Base-by-base conservation (phyloP, 2,797 vertebrate species). In the Helostoma temminkii region DNA sequence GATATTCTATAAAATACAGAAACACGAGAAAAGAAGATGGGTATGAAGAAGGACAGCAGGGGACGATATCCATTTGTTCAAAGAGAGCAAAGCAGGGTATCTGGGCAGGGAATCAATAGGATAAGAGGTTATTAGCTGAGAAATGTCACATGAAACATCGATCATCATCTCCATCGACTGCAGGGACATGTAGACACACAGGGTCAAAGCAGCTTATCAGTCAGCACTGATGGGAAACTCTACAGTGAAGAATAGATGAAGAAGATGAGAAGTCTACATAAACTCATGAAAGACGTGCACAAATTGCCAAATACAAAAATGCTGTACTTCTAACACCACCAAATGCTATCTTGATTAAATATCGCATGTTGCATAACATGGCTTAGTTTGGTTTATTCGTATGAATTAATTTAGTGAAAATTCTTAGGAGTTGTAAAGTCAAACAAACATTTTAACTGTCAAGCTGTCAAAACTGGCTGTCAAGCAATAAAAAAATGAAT, bases 41-140 rank as follows among this genome's bases (percentile, higher is more conserved):
- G 62, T 69, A 41, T 12, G 8, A 10, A 74, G 55, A 86, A 88
- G 82, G 76, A 89, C 66, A 74, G 76, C 71, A 36, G 74, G 74
- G 74, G 68, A 84, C 75, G 82, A 65, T 86, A 85, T 89, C 83
- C 47, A 89, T 93, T 89, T 88, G 78, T 80, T 76, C 82, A 83
- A 88, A 87, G 74, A 80, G 82, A 82, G 77, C 71, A 83, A 75
- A 83, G 81, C 72, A 66, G 81, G 69, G 76, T 82, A 90, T 85
- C 82, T 85, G 64, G 80, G 78, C 78, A 80, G 81, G n/a, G 78
- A 86, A 92, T 91, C 89, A 84, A 92, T 91, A 83, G 88, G 83
- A 90, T 89, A 91, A 90, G 88, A 92, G 90, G 87, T 90, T 91
- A 91, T 92, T 92, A 90, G 88, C 85, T 88, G 82, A 82, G 87